These are phyloP conservation scores for Stramonita haemastoma DNA, from an alignment of 2,888 invertebrate species.

Conservation along the genomic window DNA sequence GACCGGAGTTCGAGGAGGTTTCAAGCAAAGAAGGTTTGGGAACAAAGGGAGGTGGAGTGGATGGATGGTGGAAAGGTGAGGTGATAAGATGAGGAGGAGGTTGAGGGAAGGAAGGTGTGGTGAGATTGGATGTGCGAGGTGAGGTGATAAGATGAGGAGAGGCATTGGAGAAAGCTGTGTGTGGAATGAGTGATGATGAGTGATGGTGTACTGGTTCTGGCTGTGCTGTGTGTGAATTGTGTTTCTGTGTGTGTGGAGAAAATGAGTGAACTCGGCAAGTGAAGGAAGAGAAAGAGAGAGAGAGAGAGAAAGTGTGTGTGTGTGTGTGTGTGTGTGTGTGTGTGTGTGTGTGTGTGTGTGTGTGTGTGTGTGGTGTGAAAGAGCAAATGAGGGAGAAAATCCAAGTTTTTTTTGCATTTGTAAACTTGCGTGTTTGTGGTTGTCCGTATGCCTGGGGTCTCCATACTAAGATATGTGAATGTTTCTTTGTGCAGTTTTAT, in stretches of 20 bases:
- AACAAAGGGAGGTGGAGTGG: neutral
- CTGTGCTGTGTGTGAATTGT: neutral
- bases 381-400: no score
- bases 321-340: neutral
- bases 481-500: no score
- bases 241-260: neutral
- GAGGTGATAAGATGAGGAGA: neutral
- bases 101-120: conserved; percentile 11
- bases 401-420: no score
- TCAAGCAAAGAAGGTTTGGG: neutral
- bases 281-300: neutral
- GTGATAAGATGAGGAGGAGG: conserved; percentile 1
- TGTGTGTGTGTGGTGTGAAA: neutral
- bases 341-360: no score
- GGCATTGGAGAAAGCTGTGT: neutral
- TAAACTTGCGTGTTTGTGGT: no score
- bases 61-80: neutral
- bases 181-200: neutral
- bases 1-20: neutral
- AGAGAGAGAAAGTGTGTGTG: neutral
- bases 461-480: no score
- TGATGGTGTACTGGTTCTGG: neutral
- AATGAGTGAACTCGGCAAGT: no score
- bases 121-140: no score
- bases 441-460: no score